phyloP scores from a whole-genome alignment of 2,113 vertebrate species.

The Lamprotornis superbus region DNA sequence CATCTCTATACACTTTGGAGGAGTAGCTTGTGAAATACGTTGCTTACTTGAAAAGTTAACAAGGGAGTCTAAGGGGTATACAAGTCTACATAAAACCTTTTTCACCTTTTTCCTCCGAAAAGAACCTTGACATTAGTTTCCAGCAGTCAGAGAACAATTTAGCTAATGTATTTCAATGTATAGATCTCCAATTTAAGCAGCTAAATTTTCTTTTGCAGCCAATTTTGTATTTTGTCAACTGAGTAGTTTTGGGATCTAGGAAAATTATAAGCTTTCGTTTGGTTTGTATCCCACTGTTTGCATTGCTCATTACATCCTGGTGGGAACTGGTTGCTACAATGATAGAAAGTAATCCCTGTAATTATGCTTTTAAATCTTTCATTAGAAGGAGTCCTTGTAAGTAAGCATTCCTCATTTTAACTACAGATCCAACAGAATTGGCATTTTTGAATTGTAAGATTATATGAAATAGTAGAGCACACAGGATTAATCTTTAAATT shows the following conservation, averaged over 20 bases:
- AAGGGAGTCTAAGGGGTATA: not conserved
- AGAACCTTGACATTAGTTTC: not conserved
- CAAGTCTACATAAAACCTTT: not conserved
- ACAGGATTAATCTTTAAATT: not conserved
- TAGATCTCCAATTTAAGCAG: not conserved
- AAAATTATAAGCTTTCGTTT: accelerated
- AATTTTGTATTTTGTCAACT: not conserved
- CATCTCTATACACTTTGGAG: not conserved
- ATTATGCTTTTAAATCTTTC: not conserved
- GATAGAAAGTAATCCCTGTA: not conserved
- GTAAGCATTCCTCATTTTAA: not conserved
- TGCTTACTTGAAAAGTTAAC: not conserved
- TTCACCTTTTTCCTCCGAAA: not conserved
- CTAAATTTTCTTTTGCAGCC: not conserved
- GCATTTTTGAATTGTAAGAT: not conserved
- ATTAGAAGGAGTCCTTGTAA: not conserved
- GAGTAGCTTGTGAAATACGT: not conserved
- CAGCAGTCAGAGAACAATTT: not conserved
- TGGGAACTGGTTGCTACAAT: not conserved
- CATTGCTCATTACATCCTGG: not conserved
- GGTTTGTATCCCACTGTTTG: not conserved
- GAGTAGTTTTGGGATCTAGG: not conserved
- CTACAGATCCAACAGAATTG: not conserved
- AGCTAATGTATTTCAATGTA: not conserved
- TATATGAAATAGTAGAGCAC: not conserved